Evolutionary conservation across 2,888 invertebrate species (phyloP).

Genomic region (Caenorhabditis wallacei): DNA sequence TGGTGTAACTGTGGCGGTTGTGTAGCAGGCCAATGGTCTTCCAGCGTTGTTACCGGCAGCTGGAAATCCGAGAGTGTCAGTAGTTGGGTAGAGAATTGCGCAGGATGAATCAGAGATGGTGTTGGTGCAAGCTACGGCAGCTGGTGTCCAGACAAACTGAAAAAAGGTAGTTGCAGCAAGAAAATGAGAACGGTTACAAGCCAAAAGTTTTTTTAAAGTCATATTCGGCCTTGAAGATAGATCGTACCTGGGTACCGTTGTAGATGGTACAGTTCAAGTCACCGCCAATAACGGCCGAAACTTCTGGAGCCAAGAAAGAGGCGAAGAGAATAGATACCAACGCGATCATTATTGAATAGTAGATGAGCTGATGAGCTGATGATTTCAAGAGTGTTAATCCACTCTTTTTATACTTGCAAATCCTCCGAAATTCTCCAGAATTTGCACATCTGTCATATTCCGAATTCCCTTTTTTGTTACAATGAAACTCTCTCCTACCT

Average conservation of each 20-base stretch:
- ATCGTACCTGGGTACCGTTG: slow-evolving; percentile 45
- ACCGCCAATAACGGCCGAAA: slow-evolving; percentile 30
- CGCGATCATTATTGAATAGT: slow-evolving; percentile 11
- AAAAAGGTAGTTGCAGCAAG: too few species aligned
- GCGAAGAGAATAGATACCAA: slow-evolving; percentile 37
- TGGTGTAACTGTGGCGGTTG: slow-evolving; percentile 34
- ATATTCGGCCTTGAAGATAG: too few species aligned
- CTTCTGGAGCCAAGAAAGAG: slow-evolving; percentile 40
- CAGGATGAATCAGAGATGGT: slow-evolving; percentile 29
- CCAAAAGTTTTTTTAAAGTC: too few species aligned
- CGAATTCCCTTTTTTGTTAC: not conserved
- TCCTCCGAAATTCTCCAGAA: not conserved
- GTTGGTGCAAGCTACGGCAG: slow-evolving; percentile 30
- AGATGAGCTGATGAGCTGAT: slow-evolving; percentile 33
- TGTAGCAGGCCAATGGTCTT: slow-evolving; percentile 40
- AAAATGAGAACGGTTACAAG: too few species aligned
- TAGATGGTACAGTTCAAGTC: slow-evolving; percentile 47
- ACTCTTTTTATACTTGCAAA: slow-evolving; percentile 17
- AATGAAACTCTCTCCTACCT: slow-evolving; percentile 18
- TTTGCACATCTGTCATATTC: slow-evolving; percentile 20
- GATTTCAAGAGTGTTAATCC: slow-evolving; percentile 20
- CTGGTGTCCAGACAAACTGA: slow-evolving; percentile 34
- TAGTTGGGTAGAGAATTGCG: slow-evolving; percentile 23
- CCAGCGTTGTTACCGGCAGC: slow-evolving; percentile 17
- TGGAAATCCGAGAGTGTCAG: slow-evolving; percentile 5